phyloP scores from a whole-genome alignment of 2,113 vertebrate species.

The Pterophyllum scalare region DNA sequence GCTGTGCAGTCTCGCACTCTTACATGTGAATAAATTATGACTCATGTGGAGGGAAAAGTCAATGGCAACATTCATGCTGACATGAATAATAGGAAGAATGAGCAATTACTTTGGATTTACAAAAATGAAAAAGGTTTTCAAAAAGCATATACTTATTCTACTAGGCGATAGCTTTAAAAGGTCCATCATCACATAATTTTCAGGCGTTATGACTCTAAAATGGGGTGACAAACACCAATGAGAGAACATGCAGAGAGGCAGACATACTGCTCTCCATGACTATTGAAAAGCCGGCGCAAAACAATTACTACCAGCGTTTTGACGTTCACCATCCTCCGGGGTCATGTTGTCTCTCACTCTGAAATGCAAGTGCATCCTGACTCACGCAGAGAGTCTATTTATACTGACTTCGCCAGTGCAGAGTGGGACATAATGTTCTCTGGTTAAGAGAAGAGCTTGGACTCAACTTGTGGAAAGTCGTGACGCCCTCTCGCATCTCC shows the following conservation, averaged over 20 bases:
- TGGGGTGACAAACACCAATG: not conserved
- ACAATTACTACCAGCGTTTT: not conserved
- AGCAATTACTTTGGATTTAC: slow-evolving; percentile 40
- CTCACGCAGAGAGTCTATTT: slow-evolving; percentile 53
- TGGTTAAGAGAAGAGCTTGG: slow-evolving; percentile 29
- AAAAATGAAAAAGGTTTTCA: slow-evolving; percentile 29
- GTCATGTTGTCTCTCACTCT: slow-evolving; percentile 47
- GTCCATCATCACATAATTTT: slow-evolving; percentile 33
- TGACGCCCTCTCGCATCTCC: not conserved
- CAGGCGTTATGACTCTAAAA: not conserved
- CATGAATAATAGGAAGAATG: slow-evolving; percentile 27
- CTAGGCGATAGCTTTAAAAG: not conserved
- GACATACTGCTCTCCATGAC: not conserved
- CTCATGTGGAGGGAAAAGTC: slow-evolving; percentile 46
- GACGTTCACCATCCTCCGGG: slow-evolving; percentile 8
- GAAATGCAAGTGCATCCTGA: slow-evolving; percentile 51
- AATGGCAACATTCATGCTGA: slow-evolving; percentile 22
- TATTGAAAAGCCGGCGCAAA: slow-evolving; percentile 5
- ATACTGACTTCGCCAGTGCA: slow-evolving; percentile 14
- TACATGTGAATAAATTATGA: slow-evolving; percentile 32
- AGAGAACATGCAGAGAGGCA: not conserved
- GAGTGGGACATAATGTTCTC: slow-evolving; percentile 52
- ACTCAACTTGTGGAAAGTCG: slow-evolving; percentile 11
- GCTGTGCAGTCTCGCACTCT: slow-evolving; percentile 13
- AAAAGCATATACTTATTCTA: not conserved